Evolutionary conservation across 1,140 invertebrate species (phyloP), one percentile per base, ranked within the genome.

Genomic region (Proales similis): DNA sequence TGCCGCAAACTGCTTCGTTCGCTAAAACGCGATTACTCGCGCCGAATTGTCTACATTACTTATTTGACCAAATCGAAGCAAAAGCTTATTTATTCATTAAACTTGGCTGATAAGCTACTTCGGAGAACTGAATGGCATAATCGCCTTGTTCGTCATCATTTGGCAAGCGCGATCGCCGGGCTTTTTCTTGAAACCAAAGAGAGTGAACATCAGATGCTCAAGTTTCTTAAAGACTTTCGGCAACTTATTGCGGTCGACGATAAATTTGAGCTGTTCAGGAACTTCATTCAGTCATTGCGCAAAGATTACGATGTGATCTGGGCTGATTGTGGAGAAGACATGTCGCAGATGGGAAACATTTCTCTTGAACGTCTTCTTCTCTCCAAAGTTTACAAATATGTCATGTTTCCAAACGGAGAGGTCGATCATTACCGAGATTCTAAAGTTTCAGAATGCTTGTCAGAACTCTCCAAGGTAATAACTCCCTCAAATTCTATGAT

Each of bases 331-430:
- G 22, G 88, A 45, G 87, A 93, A 70, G 80, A 84, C 1, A 85
- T 90, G 69, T 65, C 88, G 5, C 82, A 86, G 64, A 80, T 79
- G 65, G 78, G 77, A 0, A 67, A 72, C 47, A 68, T 76, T 53
- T 74, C 77, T 20, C 71, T 82, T 48, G 81, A 82, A 65, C 68
- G 81, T n/a, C 71, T 72, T 27, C 68, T 82, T 7, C 90, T 95
- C 80, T 86, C 85, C 22, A 81, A 86, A 19, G 86, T 97, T 32
- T 97, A 97, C 77, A 81, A 84, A 22, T 83, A 89, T 72, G 90
- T 92, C 29, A 81, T 98, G 69, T 96, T 91, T 78, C 92, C 93
- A 4, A 97, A 97, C 76, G 89, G 89, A 2, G 93, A 97, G 71
- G 90, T 87, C 0, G 93, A 98, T 77, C 81, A 90, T 46, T 82